Percentiles rank a stretch among this genome's conserved stretches.
phyloP scores from a whole-genome alignment of 2,888 invertebrate species.

The Celastrina argiolus region DNA sequence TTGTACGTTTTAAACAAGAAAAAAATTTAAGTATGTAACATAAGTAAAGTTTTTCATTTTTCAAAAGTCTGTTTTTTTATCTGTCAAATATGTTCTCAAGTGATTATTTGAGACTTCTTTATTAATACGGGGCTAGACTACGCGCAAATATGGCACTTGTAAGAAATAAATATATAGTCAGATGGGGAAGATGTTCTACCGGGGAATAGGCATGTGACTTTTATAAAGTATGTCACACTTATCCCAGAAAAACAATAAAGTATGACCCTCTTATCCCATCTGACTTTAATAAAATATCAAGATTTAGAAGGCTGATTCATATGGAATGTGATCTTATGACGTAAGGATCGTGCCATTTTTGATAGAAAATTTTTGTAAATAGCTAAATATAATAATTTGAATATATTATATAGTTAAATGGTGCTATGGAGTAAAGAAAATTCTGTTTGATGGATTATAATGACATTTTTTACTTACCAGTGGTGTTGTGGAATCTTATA shows the following conservation, averaged over 20 bases:
- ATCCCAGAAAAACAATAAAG: not conserved
- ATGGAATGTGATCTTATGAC: constrained; percentile 15
- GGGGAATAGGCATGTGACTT: not conserved
- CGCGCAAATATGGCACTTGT: not conserved
- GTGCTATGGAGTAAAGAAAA: constrained; percentile 35
- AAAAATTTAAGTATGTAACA: too few species aligned
- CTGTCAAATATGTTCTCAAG: too few species aligned
- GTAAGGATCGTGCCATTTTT: constrained; percentile 32
- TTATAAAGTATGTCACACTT: not conserved
- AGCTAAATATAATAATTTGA: constrained; percentile 10
- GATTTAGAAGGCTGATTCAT: not conserved
- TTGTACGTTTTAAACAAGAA: too few species aligned
- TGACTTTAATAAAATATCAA: not conserved
- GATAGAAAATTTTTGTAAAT: constrained; percentile 31
- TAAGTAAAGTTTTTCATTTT: too few species aligned
- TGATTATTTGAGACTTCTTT: too few species aligned
- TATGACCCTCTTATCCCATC: not conserved
- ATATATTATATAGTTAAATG: constrained; percentile 34
- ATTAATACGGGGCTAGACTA: too few species aligned
- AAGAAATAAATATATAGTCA: not conserved
- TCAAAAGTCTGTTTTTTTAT: too few species aligned
- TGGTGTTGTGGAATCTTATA: not conserved
- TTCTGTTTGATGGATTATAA: not conserved
- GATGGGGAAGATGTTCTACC: not conserved
- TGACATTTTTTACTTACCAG: not conserved